phyloP scores from a whole-genome alignment of 2,888 invertebrate genomes.

The Pseudococcus viburni region DNA sequence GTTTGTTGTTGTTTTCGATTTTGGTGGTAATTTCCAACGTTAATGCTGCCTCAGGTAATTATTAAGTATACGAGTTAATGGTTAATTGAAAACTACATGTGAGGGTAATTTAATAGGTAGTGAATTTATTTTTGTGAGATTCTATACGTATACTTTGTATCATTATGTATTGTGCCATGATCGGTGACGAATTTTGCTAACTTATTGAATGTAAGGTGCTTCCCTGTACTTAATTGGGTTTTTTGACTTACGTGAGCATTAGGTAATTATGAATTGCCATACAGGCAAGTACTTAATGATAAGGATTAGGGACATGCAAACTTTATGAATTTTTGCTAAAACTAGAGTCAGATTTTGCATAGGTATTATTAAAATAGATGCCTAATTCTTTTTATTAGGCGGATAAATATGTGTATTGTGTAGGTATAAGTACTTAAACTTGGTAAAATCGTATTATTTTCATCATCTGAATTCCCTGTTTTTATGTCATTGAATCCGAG shows the following conservation, averaged over 20 bases:
- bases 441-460: no score
- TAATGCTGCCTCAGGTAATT: slow-evolving; percentile 39
- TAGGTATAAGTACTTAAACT: no score
- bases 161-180: background rate
- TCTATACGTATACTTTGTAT: background rate
- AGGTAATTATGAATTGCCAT: no score
- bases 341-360: no score
- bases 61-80: background rate
- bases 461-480: no score
- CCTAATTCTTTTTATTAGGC: no score
- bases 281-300: no score
- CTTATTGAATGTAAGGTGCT: background rate
- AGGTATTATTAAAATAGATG: no score
- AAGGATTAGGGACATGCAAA: no score
- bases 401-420: no score
- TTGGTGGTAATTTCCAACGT: slow-evolving; percentile 26
- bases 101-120: background rate
- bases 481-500: no score
- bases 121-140: background rate
- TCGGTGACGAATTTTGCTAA: background rate
- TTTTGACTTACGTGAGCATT: background rate
- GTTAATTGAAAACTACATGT: background rate
- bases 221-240: background rate
- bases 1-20: slow-evolving; percentile 21
- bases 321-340: no score